These are phyloP conservation scores for Neoscelio sp. DNA, from an alignment of 2,888 invertebrate genomes.

Conservation along the genomic window DNA sequence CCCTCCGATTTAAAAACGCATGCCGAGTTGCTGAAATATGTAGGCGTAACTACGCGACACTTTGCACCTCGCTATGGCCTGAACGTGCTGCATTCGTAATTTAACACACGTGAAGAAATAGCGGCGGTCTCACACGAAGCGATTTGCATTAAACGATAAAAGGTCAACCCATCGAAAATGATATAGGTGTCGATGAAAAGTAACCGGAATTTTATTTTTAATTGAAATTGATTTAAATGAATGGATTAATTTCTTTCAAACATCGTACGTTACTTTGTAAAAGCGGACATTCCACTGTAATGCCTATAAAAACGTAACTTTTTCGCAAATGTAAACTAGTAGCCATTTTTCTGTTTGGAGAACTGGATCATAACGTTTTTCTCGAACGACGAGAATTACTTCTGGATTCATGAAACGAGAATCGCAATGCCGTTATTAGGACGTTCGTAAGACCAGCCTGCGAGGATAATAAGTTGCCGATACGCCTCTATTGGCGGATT, in stretches of 20 bases:
- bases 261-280: neutral
- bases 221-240: slow-evolving; percentile 21
- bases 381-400: slow-evolving; percentile 25
- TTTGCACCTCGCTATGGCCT: slow-evolving; percentile 6
- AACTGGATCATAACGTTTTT: slow-evolving; percentile 46
- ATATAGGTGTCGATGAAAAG: slow-evolving; percentile 71
- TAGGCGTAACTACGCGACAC: slow-evolving; percentile 51
- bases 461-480: slow-evolving; percentile 41
- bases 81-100: slow-evolving; percentile 38
- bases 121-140: slow-evolving; percentile 71
- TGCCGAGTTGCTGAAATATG: slow-evolving; percentile 57
- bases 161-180: slow-evolving; percentile 76
- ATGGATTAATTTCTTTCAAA: slow-evolving; percentile 8
- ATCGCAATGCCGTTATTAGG: slow-evolving; percentile 57
- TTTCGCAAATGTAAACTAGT: slow-evolving; percentile 8
- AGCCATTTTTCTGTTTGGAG: slow-evolving; percentile 18
- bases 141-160: slow-evolving; percentile 78
- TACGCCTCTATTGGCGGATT: slow-evolving; percentile 49
- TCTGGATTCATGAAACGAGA: slow-evolving; percentile 38
- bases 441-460: slow-evolving; percentile 24
- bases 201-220: slow-evolving; percentile 69
- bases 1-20: slow-evolving; percentile 22
- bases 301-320: neutral
- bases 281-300: neutral
- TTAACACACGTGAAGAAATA: slow-evolving; percentile 62